phyloP scores from a whole-genome alignment of 2,888 invertebrate species.

The Saturnia japonica region DNA sequence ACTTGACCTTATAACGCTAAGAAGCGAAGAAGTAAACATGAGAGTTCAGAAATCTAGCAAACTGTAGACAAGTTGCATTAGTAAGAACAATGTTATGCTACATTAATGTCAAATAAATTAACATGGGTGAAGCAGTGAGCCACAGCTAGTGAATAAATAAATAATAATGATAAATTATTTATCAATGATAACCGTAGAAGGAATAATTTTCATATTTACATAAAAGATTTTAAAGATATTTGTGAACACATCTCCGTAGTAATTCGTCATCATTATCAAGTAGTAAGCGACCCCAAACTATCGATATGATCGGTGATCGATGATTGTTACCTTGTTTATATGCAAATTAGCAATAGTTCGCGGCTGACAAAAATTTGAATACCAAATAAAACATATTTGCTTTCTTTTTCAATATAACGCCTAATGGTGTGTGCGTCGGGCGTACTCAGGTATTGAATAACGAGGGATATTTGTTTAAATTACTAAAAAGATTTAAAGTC shows the following conservation, averaged over 20 bases:
- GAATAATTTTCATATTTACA: slow-evolving; percentile 18
- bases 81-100: no score
- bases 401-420: slow-evolving; percentile 57
- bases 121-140: no score
- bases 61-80: no score
- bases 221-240: slow-evolving; percentile 31
- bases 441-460: slow-evolving; percentile 12
- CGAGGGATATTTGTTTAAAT: neutral
- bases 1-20: no score
- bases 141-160: no score
- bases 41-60: no score
- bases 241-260: slow-evolving; percentile 45
- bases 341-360: slow-evolving; percentile 68
- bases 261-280: slow-evolving; percentile 44
- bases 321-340: slow-evolving; percentile 68
- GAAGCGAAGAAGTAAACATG: no score
- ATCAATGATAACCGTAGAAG: slow-evolving; percentile 9
- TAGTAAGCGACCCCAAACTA: slow-evolving; percentile 48
- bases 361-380: slow-evolving; percentile 68
- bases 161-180: slow-evolving; percentile 9
- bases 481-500: neutral
- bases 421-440: slow-evolving; percentile 58
- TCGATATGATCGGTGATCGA: slow-evolving; percentile 65
- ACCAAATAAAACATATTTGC: slow-evolving; percentile 69
- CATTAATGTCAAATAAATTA: no score